These are phyloP conservation scores for Lamellibrachia satsuma DNA, from an alignment of 2,888 invertebrate genomes.

Conservation along the genomic window DNA sequence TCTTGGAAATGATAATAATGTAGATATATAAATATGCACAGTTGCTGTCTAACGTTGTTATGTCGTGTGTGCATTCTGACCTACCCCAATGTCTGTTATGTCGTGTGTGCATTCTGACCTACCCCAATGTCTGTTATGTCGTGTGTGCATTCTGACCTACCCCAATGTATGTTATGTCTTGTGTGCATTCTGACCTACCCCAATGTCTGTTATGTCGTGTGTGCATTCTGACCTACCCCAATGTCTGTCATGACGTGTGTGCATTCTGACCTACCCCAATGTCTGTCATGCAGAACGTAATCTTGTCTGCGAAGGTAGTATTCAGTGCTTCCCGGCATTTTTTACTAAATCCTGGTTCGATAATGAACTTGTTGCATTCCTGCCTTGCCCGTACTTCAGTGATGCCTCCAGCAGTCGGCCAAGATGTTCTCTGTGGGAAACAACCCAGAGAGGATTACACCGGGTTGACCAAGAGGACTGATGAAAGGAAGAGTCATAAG, in stretches of 20 bases:
- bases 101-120: neutral
- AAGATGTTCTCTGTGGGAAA: too few species aligned
- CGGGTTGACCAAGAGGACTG: neutral
- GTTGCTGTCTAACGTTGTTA: neutral
- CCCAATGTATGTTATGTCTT: neutral
- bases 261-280: neutral
- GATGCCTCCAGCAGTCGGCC: neutral
- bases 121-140: too few species aligned
- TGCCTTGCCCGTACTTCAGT: neutral
- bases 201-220: neutral
- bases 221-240: too few species aligned
- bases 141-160: neutral
- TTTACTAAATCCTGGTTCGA: neutral
- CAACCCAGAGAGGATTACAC: neutral
- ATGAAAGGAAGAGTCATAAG: neutral
- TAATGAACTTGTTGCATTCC: neutral
- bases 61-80: neutral
- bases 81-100: too few species aligned
- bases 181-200: neutral
- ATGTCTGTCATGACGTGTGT: too few species aligned
- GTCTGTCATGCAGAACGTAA: neutral
- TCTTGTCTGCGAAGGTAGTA: neutral
- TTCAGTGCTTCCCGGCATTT: neutral
- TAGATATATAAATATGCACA: too few species aligned
- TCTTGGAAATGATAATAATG: too few species aligned